These are phyloP conservation scores for Lasioglossum lativentre DNA, from an alignment of 2,888 invertebrate genomes.

Conservation along the genomic window DNA sequence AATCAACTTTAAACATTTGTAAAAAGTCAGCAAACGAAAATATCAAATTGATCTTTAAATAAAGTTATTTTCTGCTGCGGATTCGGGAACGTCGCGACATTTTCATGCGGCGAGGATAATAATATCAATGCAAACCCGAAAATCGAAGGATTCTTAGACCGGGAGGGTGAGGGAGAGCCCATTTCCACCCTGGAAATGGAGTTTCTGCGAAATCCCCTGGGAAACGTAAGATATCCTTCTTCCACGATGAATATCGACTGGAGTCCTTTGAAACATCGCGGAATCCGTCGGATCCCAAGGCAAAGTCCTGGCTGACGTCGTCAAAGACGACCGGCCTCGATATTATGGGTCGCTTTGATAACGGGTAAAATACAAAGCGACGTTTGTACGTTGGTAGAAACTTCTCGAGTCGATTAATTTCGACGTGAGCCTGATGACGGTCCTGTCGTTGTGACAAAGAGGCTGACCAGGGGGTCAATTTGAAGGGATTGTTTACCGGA, in stretches of 20 bases:
- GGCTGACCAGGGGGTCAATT: slow-evolving; percentile 36
- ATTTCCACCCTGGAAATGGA: slow-evolving; percentile 61
- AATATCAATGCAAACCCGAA: slow-evolving; percentile 44
- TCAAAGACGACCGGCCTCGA: slow-evolving; percentile 20
- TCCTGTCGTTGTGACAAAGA: slow-evolving; percentile 27
- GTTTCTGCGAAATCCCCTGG: slow-evolving; percentile 26
- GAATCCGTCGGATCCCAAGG: slow-evolving; percentile 46
- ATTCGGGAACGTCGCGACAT: neutral
- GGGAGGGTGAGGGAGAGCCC: slow-evolving; percentile 30
- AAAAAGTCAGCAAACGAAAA: neutral
- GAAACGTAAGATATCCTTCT: slow-evolving; percentile 15
- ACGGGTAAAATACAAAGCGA: slow-evolving; percentile 45
- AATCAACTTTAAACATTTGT: neutral
- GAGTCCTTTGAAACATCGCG: slow-evolving; percentile 56
- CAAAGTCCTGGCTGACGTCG: neutral
- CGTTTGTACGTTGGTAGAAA: slow-evolving; percentile 31
- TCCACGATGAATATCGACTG: slow-evolving; percentile 45
- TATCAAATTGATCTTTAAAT: neutral
- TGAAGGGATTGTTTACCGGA: slow-evolving; percentile 25
- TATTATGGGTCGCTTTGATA: slow-evolving; percentile 49
- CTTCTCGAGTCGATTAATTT: slow-evolving; percentile 50
- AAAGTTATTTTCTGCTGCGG: neutral
- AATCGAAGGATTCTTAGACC: slow-evolving; percentile 24
- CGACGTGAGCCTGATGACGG: slow-evolving; percentile 19
- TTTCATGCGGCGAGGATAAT: slow-evolving; percentile 51